Conservation (phyloP, 2,113 vertebrate genomes). For the Poeciliopsis occidentalis region DNA sequence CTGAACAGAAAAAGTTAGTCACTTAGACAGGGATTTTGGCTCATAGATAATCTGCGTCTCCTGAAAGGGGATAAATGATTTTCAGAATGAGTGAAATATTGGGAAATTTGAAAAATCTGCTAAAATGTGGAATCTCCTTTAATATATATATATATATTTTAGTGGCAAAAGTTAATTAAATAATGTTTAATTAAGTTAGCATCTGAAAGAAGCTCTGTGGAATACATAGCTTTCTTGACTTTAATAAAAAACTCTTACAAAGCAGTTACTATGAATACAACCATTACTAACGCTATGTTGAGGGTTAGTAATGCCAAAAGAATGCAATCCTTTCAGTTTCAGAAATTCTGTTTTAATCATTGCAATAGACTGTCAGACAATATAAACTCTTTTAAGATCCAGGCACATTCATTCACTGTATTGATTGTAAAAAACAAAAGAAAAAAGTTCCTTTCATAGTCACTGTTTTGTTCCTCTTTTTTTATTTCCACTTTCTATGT, state of each 20-base stretch:
- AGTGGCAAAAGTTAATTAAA: no score
- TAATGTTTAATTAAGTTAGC: no score
- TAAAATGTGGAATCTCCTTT: neutral
- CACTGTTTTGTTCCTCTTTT: constrained; percentile 17
- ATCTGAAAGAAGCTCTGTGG: no score
- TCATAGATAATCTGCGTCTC: neutral
- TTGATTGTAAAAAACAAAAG: constrained; percentile 3
- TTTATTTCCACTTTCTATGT: constrained; percentile 14
- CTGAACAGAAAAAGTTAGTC: neutral
- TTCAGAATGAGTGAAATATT: neutral
- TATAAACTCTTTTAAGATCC: constrained; percentile 8
- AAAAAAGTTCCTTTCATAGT: neutral
- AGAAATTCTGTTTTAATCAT: neutral
- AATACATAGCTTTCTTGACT: no score
- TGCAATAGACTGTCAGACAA: constrained; percentile 33
- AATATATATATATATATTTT: no score
- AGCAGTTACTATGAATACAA: no score
- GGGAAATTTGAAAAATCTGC: neutral
- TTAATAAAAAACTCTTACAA: no score
- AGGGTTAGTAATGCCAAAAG: no score
- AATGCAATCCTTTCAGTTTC: neutral
- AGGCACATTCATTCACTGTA: constrained; percentile 12
- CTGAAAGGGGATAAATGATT: neutral
- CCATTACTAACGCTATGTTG: no score
- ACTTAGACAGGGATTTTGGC: neutral